phyloP scores from a whole-genome alignment of 1,140 invertebrate genomes.

The Acromyrmex echinatior region DNA sequence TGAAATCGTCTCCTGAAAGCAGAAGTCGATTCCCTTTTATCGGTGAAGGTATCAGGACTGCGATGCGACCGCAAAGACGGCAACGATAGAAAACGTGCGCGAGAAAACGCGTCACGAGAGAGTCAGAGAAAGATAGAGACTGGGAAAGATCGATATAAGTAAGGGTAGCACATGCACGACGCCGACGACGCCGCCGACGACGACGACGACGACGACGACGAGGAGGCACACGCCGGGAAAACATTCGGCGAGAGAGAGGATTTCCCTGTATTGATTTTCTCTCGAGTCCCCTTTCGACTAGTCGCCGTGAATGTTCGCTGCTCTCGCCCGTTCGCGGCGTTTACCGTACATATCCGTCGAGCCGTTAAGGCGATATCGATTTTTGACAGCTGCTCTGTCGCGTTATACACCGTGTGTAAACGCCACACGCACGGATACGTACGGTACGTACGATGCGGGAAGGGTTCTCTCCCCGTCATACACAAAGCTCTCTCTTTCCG shows the following conservation, averaged over 20 bases:
- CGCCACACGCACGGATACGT: conserved; percentile 16
- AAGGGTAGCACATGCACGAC: conserved; percentile 60
- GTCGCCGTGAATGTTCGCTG: conserved; percentile 48
- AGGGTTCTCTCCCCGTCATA: conserved; percentile 27
- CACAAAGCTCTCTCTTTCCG: not conserved
- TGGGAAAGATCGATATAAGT: conserved; percentile 68
- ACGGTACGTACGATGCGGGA: conserved; percentile 8
- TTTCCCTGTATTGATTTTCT: conserved; percentile 80
- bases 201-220: not conserved
- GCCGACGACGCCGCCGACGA: conserved; percentile 17
- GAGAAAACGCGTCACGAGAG: conserved; percentile 34
- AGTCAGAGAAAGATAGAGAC: not conserved
- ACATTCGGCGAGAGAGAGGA: conserved; percentile 69
- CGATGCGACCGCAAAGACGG: conserved; percentile 2
- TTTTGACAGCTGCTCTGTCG: conserved; percentile 84
- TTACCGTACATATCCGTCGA: conserved; percentile 28
- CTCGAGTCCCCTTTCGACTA: conserved; percentile 66
- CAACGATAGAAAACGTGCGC: conserved; percentile 23
- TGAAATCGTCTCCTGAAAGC: not conserved
- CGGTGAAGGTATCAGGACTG: not conserved
- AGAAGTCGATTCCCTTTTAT: conserved; percentile 2
- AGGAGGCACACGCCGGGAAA: conserved; percentile 60
- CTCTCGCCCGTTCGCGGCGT: conserved; percentile 30
- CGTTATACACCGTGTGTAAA: conserved; percentile 19
- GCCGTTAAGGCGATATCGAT: conserved; percentile 82